Evolutionary conservation across 2,888 invertebrate species (phyloP), one percentile per base, ranked within the genome.

Genomic region (Microplitis deprimator): DNA sequence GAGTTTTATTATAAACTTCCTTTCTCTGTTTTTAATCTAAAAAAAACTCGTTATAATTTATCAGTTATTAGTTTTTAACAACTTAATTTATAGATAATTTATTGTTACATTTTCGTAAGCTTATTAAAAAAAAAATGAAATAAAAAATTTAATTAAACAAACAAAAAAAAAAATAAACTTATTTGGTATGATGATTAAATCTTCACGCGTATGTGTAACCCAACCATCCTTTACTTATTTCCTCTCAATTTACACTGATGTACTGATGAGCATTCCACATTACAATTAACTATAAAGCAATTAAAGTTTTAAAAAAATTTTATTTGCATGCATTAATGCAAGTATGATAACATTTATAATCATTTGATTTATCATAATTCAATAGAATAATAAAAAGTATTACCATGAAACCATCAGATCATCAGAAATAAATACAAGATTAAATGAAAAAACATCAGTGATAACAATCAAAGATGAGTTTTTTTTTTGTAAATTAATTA

Each of bases 1-100:
- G 41, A 62, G n/a, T 62, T 73, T 64, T 50, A 73, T 73, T 73
- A 41, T 39, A 39, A 59, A 40, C 39, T 39, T 71, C 16, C 29
- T 67, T 67, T 40, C 40, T 68, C 41, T 41, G 67, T 29, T 13
- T 68, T 41, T 50, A 5, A 20, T 60, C 59, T 41, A 10, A 41
- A 50, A 50, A 29, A 50, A 50, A 50, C 29, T 41, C 17, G 40
- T 40, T 68, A 20, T 68, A 41, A 16, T 17, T 68, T 41, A 41
- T 41, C 8, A 20, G 17, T 67, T 29, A 29, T 29, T 29, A 50
- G 50, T 50, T 50, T 29, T 29, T 3, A 50, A 50, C 50, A 50
- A 50, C 50, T 50, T 50, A 13, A 50, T 50, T 50, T 50, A 50
- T 13, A 13, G 13, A 50, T 50, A 50, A 50, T 50, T 50, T 13